Base-by-base conservation (phyloP, 2,888 invertebrate species). In the Pycnomerus fuliginosus region DNA sequence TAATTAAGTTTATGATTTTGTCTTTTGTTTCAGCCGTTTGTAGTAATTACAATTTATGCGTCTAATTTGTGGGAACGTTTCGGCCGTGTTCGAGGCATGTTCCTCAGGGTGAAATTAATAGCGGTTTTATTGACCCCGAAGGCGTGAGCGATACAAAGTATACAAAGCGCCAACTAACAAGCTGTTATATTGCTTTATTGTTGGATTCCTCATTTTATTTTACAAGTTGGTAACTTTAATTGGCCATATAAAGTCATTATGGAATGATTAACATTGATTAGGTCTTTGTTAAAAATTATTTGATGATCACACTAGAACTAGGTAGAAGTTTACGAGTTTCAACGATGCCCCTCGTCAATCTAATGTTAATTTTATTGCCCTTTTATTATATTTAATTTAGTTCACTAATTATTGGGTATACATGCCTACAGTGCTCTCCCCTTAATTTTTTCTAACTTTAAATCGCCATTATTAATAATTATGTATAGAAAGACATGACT, bases 131-230 rank as follows among this genome's bases (percentile, higher is more conserved):
- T 44, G 44, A 44, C 38, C 44, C 15, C 31, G 44, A 38, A 52
- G 48, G 52, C 48, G 51, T 46, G 40, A 46, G 35, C 32, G 34
- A 31, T 50, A 54, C 54, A 54, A 54, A 54, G 54, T 52, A 52
- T 23, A 47, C 45, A 45, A 25, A 44, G 47, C 52, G 45, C 47
- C 45, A 40, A 40, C 55, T 56, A 56, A 56, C 56, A 55, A 56
- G 56, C 56, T 56, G 56, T 56, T 56, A 53, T 55, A 53, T 53
- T 48, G 45, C 47, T 56, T 55, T 56, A 55, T 55, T 56, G 52
- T 56, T 53, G 48, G 43, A 52, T 51, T 50, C 48, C 46, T 53
- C 48, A 50, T 51, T 55, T 56, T 55, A 50, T 53, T 56, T 56
- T 53, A 53, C 55, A 55, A 52, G 53, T 56, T 55, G 52, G 49